These are phyloP conservation scores for Dunckerocampus dactyliophorus DNA, from an alignment of 2,113 vertebrate genomes.

Conservation along the genomic window DNA sequence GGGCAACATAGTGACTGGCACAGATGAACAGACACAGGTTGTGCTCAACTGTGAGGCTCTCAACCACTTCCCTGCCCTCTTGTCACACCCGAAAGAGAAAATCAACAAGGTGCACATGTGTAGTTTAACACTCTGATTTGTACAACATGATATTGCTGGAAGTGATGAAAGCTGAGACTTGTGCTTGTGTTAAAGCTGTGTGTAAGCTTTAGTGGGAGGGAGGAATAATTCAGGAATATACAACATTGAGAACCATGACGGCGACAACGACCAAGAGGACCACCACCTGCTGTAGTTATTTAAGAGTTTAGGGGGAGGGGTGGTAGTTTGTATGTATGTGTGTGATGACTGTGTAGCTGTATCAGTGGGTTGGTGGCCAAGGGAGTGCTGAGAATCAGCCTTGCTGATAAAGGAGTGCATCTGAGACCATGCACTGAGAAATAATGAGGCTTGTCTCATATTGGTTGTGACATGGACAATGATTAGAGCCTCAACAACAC, in stretches of 20 bases:
- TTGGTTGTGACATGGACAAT: conserved; percentile 69
- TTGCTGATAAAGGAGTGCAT: conserved; percentile 92
- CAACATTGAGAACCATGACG: conserved; percentile 14
- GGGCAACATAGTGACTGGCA: conserved; percentile 98
- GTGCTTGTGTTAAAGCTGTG: conserved; percentile 62
- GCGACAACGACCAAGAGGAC: conserved; percentile 42
- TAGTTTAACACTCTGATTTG: neutral
- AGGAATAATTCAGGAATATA: conserved; percentile 2
- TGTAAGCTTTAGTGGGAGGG: conserved; percentile 28
- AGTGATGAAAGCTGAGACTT: conserved; percentile 84
- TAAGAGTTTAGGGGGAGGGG: neutral
- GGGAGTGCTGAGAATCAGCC: conserved; percentile 75
- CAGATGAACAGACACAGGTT: conserved; percentile 97
- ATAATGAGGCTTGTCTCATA: conserved; percentile 37
- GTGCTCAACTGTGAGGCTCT: conserved; percentile 97
- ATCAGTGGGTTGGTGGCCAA: conserved; percentile 58
- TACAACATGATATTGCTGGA: conserved; percentile 61
- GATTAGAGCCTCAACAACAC: conserved; percentile 82
- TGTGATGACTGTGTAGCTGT: conserved; percentile 6
- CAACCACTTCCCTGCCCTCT: conserved; percentile 91
- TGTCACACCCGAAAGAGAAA: conserved; percentile 98
- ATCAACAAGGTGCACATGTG: conserved; percentile 88
- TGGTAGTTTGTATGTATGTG: conserved; percentile 21
- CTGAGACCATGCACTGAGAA: conserved; percentile 80
- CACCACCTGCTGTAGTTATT: neutral